Percentiles rank a stretch among this genome's conserved stretches.
Conservation (phyloP, 1,140 invertebrate species). For the Probaryconus sp. region DNA sequence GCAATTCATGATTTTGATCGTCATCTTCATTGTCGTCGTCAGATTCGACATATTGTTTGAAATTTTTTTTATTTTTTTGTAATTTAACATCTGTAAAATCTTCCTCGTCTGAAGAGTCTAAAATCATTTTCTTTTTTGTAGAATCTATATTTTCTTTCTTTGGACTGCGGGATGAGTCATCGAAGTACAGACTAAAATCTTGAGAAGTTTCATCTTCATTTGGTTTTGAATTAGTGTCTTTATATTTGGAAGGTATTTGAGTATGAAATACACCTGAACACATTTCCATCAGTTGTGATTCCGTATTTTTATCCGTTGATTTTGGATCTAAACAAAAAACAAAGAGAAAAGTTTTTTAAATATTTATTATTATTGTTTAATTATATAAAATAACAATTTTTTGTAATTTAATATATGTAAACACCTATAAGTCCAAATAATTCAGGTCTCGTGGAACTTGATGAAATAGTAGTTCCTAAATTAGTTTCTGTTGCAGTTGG, state of each 20-base stretch:
- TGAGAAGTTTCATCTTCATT: conserved; percentile 59
- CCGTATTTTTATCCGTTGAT: conserved; percentile 36
- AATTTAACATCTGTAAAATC: too few species aligned
- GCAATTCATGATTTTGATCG: conserved; percentile 65
- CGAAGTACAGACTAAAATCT: conserved; percentile 54
- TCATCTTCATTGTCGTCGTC: conserved; percentile 70
- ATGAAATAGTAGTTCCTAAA: too few species aligned
- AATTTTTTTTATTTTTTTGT: conserved; percentile 72
- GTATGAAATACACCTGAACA: conserved; percentile 65
- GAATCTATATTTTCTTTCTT: conserved; percentile 22
- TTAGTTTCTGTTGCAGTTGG: neutral
- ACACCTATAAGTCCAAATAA: conserved; percentile 11
- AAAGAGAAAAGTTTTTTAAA: too few species aligned
- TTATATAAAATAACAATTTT: too few species aligned
- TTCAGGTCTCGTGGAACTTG: conserved; percentile 11
- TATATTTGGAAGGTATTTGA: conserved; percentile 43
- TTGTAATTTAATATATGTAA: conserved; percentile 1
- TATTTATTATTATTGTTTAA: too few species aligned
- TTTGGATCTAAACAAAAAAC: conserved; percentile 11
- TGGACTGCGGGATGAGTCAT: conserved; percentile 57
- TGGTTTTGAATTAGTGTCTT: conserved; percentile 46
- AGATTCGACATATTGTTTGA: conserved; percentile 68
- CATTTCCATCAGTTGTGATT: conserved; percentile 65
- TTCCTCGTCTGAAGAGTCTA: conserved; percentile 79
- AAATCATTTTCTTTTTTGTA: too few species aligned